phyloP scores from a whole-genome alignment of 2,113 vertebrate species.

The Peucedramus taeniatus region DNA sequence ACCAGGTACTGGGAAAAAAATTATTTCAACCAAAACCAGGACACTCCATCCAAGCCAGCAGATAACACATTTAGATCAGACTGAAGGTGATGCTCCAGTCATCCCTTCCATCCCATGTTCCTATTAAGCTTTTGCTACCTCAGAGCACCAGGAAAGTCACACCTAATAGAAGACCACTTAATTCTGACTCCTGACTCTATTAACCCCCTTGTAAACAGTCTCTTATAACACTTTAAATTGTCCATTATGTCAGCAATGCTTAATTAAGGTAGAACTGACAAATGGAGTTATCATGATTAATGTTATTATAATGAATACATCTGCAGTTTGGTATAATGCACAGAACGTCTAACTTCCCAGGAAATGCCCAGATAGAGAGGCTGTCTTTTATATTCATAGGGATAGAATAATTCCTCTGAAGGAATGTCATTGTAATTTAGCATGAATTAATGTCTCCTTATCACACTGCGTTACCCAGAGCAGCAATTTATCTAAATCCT shows the following conservation, averaged over 20 bases:
- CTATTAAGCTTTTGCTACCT: not conserved
- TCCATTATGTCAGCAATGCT: not conserved
- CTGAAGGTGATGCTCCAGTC: not conserved
- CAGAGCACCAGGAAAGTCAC: not conserved
- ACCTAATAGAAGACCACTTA: not conserved
- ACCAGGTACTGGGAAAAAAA: not conserved
- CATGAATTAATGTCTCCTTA: constrained; percentile 34
- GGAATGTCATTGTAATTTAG: constrained; percentile 12
- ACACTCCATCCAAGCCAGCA: not conserved
- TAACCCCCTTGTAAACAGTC: constrained; percentile 1
- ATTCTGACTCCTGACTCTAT: not conserved
- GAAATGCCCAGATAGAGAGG: not conserved
- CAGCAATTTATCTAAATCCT: constrained; percentile 33
- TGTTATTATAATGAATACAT: constrained; percentile 31
- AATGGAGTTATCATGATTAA: constrained; percentile 40
- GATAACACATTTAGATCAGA: too few relatives aligned
- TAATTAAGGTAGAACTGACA: constrained; percentile 54
- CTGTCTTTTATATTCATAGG: constrained; percentile 18
- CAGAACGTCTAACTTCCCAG: constrained; percentile 1
- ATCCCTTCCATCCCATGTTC: not conserved
- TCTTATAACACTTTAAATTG: constrained; percentile 17
- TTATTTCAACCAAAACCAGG: not conserved
- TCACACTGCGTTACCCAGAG: not conserved
- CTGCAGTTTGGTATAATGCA: constrained; percentile 3
- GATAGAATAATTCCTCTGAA: constrained; percentile 20